A percentile compares a stretch with the other conserved stretches of the same genome.
Evolutionary conservation across 2,113 vertebrate genomes (phyloP).

Genomic region (Micronycteris hirsuta): DNA sequence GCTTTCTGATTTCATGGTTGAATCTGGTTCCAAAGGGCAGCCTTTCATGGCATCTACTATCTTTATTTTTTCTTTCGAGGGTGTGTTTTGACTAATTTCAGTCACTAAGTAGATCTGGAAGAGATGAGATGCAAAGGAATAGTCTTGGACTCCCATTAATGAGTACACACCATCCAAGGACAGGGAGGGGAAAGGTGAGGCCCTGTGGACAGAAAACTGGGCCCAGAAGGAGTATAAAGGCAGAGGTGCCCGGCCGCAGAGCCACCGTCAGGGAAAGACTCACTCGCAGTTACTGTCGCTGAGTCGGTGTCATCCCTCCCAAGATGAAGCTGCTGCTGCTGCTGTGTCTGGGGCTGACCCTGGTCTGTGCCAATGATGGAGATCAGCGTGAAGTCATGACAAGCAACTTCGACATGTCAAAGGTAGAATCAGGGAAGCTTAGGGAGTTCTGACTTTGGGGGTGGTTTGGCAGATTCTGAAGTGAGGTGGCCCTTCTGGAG

Average conservation of each 20-base stretch:
- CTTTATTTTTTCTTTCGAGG: no score
- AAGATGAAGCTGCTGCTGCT: conserved; percentile 48
- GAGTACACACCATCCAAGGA: not conserved
- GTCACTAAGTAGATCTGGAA: not conserved
- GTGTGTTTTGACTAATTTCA: not conserved
- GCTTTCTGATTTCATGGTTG: no score
- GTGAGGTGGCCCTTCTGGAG: not conserved
- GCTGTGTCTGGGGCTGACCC: conserved; percentile 12
- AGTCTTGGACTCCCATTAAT: not conserved
- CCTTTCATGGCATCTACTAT: no score
- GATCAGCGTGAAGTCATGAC: fast-evolving
- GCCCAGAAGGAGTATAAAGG: not conserved
- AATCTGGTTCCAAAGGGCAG: no score
- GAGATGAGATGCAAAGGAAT: not conserved
- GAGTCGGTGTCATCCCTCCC: fast-evolving
- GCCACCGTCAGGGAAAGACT: not conserved
- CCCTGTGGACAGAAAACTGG: fast-evolving
- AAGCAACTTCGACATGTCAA: not conserved
- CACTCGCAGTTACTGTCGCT: no score
- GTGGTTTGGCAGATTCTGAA: not conserved
- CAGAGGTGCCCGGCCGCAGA: not conserved
- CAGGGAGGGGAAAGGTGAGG: not conserved
- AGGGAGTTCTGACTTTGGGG: not conserved
- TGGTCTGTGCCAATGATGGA: not conserved
- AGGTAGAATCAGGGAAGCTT: conserved; percentile 33